These are phyloP conservation scores for Spilosoma lubricipeda DNA, from an alignment of 2,888 invertebrate species.

Conservation along the genomic window DNA sequence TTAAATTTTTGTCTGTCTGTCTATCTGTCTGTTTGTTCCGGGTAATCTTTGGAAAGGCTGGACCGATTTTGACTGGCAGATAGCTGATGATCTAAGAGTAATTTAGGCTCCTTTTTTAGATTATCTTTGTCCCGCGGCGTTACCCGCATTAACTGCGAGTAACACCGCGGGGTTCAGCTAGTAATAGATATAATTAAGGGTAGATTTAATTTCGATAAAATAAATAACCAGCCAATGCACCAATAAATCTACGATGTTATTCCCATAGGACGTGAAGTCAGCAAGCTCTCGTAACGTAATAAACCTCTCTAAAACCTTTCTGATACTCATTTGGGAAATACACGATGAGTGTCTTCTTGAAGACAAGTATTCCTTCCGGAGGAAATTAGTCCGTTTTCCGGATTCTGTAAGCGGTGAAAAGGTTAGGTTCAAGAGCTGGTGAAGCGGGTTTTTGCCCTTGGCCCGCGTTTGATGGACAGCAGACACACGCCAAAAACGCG, in stretches of 20 bases:
- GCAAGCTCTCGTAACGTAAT: background rate
- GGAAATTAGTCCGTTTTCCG: conserved; percentile 5
- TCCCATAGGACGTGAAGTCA: background rate
- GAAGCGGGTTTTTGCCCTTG: conserved; percentile 18
- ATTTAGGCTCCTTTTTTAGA: no score
- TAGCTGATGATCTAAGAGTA: no score
- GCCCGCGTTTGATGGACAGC: conserved; percentile 12
- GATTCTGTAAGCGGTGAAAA: conserved; percentile 1
- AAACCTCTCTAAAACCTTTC: no score
- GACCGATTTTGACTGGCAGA: no score
- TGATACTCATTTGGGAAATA: background rate
- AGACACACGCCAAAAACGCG: conserved; percentile 14
- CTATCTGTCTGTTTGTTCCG: no score
- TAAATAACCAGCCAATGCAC: background rate
- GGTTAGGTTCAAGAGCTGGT: conserved; percentile 2
- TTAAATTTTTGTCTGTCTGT: no score
- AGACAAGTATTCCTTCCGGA: conserved; percentile 10
- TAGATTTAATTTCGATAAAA: background rate
- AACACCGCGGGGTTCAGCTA: no score
- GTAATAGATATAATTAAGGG: no score
- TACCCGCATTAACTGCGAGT: no score
- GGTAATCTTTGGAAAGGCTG: no score
- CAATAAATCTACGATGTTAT: background rate
- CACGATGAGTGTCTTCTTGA: conserved; percentile 1
- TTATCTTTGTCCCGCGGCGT: no score